phyloP scores from a whole-genome alignment of 2,888 invertebrate species.

The Rhingia rostrata region DNA sequence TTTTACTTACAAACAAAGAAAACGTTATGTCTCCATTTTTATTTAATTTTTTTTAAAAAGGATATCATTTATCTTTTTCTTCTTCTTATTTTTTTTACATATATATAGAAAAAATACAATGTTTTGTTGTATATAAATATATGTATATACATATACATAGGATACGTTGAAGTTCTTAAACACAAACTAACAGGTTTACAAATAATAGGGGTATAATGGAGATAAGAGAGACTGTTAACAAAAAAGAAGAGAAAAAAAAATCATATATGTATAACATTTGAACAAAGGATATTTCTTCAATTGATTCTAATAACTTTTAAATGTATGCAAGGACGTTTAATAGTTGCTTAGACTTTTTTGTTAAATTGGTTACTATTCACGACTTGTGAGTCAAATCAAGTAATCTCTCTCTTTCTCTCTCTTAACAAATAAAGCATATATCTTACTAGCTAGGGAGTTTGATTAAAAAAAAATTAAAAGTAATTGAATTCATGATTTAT shows the following conservation, averaged over 20 bases:
- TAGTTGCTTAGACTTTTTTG: too few species aligned
- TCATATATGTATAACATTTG: background rate
- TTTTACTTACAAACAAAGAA: constrained; percentile 49
- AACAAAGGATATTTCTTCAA: too few species aligned
- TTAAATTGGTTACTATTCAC: too few species aligned
- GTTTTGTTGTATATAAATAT: constrained; percentile 61
- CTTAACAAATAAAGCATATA: too few species aligned
- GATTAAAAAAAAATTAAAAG: too few species aligned
- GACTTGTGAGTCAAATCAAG: too few species aligned
- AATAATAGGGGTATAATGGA: background rate
- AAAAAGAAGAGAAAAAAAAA: background rate
- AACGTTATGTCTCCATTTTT: constrained; percentile 57
- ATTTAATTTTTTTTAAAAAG: constrained; percentile 58
- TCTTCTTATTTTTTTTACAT: constrained; percentile 56
- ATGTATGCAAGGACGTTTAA: too few species aligned
- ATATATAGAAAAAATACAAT: constrained; percentile 74
- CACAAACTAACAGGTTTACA: constrained; percentile 57
- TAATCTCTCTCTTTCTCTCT: too few species aligned
- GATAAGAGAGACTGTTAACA: background rate
- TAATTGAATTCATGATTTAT: too few species aligned
- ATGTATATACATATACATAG: constrained; percentile 72
- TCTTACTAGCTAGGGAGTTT: too few species aligned
- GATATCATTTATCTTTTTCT: constrained; percentile 40
- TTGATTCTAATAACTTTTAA: too few species aligned
- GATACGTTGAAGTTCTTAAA: constrained; percentile 58